Conservation (phyloP, 2,113 vertebrate genomes). For the Atlantisia rogersi region DNA sequence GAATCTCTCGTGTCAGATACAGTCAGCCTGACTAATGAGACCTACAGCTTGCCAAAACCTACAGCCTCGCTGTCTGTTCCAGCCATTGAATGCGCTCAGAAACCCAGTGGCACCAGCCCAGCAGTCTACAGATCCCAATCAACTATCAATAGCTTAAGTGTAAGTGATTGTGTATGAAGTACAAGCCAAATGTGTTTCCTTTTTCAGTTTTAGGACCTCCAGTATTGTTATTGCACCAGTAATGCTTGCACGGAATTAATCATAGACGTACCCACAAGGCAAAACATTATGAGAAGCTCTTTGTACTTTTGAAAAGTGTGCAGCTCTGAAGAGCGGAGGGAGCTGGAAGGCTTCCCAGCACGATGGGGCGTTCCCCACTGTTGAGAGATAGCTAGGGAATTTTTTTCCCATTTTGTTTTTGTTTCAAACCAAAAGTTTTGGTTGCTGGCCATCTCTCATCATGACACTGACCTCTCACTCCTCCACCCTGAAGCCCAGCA, state of each 20-base stretch:
- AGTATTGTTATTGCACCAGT: conserved; percentile 67
- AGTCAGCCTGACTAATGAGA: conserved; percentile 79
- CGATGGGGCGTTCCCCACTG: conserved; percentile 17
- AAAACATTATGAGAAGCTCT: conserved; percentile 56
- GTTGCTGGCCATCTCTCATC: conserved; percentile 14
- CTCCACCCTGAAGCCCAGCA: neutral
- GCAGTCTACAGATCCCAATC: conserved; percentile 72
- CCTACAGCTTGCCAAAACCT: conserved; percentile 76
- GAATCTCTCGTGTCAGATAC: conserved; percentile 79
- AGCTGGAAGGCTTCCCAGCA: conserved; percentile 50
- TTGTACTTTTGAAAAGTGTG: conserved; percentile 44
- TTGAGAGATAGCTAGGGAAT: neutral
- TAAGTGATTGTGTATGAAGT: conserved; percentile 76
- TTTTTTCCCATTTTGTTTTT: neutral
- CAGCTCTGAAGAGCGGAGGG: conserved; percentile 30
- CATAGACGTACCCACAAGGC: conserved; percentile 64
- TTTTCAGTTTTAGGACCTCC: conserved; percentile 69
- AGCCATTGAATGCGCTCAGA: conserved; percentile 72
- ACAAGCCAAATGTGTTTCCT: conserved; percentile 71
- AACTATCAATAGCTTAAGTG: conserved; percentile 78
- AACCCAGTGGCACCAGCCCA: conserved; percentile 74
- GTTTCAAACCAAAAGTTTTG: neutral
- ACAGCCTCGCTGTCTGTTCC: conserved; percentile 73
- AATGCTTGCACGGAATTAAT: conserved; percentile 70
- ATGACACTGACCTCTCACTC: neutral